Conservation (phyloP, 2,113 vertebrate species). For the Poeciliopsis retropinna region DNA sequence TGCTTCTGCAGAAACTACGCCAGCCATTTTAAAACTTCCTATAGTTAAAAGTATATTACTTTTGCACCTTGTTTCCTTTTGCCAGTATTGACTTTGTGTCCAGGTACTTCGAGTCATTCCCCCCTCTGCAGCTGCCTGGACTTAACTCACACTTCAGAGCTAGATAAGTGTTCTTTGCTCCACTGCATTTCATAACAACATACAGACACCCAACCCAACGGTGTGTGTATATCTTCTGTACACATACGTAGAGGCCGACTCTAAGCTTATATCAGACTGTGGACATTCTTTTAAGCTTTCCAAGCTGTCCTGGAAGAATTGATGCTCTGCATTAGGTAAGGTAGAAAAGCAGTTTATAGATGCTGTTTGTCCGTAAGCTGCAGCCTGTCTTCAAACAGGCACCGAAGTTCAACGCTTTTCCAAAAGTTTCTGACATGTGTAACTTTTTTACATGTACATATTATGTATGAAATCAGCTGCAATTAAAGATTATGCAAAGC, state of each 20-base stretch:
- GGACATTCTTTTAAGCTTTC: conserved; percentile 57
- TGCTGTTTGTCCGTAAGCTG: conserved; percentile 35
- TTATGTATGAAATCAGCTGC: too few species aligned
- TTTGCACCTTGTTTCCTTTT: conserved; percentile 44
- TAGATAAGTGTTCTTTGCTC: conserved; percentile 64
- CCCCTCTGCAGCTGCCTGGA: conserved; percentile 45
- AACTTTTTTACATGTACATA: conserved; percentile 12
- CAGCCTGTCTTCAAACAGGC: conserved; percentile 22
- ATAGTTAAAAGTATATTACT: conserved; percentile 38
- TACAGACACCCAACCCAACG: conserved; percentile 35
- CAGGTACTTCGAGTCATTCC: conserved; percentile 65
- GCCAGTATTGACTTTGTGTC: conserved; percentile 60
- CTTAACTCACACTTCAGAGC: conserved; percentile 58
- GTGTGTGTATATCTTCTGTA: conserved; percentile 40
- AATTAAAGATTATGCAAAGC: too few species aligned
- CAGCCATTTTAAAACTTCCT: conserved; percentile 24
- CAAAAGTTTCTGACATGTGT: conserved; percentile 6
- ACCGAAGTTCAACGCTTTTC: not conserved
- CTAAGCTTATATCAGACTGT: conserved; percentile 48
- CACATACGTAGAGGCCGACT: conserved; percentile 45
- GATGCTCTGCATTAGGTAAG: conserved; percentile 44
- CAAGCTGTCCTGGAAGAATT: conserved; percentile 29
- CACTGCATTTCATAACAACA: conserved; percentile 67
- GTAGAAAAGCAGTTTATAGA: conserved; percentile 41
- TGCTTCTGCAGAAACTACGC: not conserved